A percentile compares a stretch with the other conserved stretches of the same genome.
These are phyloP conservation scores for Theristicus caerulescens DNA, from an alignment of 2,113 vertebrate species.

Conservation along the genomic window DNA sequence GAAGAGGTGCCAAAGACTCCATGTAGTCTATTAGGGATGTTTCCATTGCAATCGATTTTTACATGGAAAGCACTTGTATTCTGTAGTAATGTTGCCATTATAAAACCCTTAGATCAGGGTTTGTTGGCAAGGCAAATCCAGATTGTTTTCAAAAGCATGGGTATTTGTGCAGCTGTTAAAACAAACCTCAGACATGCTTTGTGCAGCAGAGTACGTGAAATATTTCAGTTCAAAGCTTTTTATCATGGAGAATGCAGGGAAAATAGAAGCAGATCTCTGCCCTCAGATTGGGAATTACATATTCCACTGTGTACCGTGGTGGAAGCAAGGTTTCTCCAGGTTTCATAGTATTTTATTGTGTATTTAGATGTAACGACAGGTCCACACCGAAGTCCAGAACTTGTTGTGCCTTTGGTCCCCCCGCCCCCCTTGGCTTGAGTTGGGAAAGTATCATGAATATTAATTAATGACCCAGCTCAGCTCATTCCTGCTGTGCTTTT, in stretches of 20 bases:
- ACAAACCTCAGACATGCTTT: not conserved
- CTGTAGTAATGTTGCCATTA: conserved; percentile 10
- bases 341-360: not conserved
- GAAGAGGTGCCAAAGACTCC: conserved; percentile 26
- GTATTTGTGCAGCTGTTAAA: conserved; percentile 56
- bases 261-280: not conserved
- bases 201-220: not conserved
- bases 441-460: not conserved
- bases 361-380: not conserved
- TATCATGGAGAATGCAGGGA: not conserved
- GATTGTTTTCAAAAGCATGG: conserved; percentile 28
- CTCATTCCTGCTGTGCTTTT: not conserved
- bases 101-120: conserved; percentile 35
- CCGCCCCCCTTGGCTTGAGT: not conserved
- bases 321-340: not conserved
- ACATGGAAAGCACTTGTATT: conserved; percentile 30
- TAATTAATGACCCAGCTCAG: not conserved
- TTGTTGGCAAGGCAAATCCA: conserved; percentile 36
- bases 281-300: not conserved
- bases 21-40: conserved; percentile 6
- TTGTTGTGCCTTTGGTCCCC: not conserved
- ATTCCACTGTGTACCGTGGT: not conserved
- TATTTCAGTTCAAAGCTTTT: not conserved
- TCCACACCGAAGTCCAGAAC: not conserved
- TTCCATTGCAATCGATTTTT: conserved; percentile 43